Conservation (phyloP, 2,888 invertebrate genomes). For the Hemicrepidius hirtus region DNA sequence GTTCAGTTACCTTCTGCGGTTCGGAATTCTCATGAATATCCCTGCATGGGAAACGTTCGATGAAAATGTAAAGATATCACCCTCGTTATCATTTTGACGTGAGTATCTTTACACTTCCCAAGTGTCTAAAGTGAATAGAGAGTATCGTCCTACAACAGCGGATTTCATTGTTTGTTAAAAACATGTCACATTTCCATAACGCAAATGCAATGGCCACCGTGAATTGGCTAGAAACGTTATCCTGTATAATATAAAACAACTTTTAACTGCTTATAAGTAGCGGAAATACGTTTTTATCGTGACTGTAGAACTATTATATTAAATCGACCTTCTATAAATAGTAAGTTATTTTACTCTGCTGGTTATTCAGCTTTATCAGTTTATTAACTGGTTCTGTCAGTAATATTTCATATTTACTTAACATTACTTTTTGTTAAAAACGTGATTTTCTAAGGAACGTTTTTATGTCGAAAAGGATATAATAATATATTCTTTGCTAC, state of each 20-base stretch:
- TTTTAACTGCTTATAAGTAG: conserved; percentile 12
- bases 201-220: conserved; percentile 2
- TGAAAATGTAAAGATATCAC: conserved; percentile 34
- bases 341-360: background rate
- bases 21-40: conserved; percentile 29
- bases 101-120: conserved; percentile 37
- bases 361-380: conserved; percentile 5
- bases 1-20: conserved; percentile 31
- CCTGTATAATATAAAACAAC: background rate
- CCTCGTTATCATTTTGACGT: conserved; percentile 32
- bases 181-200: conserved; percentile 19
- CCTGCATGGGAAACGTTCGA: conserved; percentile 29
- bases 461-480: background rate
- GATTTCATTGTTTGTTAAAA: conserved; percentile 13
- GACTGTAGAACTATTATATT: background rate
- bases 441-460: background rate
- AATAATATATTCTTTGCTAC: background rate
- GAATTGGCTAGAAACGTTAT: background rate
- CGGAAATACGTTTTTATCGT: conserved; percentile 22
- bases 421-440: background rate
- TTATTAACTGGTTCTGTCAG: background rate
- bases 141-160: conserved; percentile 14
- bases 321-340: conserved; percentile 20
- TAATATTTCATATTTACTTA: background rate
- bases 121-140: conserved; percentile 30